phyloP scores from a whole-genome alignment of 2,113 vertebrate genomes.

The Heptranchias perlo region DNA sequence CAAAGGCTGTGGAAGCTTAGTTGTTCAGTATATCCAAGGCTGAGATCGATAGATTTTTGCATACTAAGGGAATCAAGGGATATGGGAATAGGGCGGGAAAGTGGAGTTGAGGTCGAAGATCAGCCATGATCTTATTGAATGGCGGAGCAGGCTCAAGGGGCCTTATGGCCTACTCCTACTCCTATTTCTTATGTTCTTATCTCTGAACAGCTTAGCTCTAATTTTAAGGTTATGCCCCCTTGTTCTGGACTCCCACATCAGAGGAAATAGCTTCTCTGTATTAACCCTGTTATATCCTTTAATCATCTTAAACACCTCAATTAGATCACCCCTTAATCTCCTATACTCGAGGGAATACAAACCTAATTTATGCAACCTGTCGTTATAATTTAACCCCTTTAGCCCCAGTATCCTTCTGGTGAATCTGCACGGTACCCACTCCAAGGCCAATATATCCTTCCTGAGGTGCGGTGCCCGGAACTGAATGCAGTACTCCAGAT shows the following conservation, averaged over 20 bases:
- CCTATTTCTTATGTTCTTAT: too few species aligned
- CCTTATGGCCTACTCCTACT: too few species aligned
- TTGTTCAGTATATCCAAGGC: too few species aligned
- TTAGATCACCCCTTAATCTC: not conserved
- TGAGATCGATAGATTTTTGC: too few species aligned
- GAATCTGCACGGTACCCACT: not conserved
- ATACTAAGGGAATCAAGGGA: too few species aligned
- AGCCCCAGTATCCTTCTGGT: not conserved
- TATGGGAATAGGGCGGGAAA: too few species aligned
- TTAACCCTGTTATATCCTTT: not conserved
- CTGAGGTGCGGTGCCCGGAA: not conserved
- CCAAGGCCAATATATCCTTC: not conserved
- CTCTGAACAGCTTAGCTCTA: not conserved
- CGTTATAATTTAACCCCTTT: not conserved
- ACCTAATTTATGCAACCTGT: not conserved
- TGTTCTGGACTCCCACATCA: not conserved
- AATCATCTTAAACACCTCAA: not conserved
- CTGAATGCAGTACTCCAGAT: not conserved
- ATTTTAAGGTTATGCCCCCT: not conserved
- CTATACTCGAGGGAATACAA: not conserved
- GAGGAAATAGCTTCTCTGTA: not conserved
- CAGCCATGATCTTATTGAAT: too few species aligned
- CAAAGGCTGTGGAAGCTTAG: too few species aligned
- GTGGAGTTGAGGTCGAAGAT: too few species aligned
- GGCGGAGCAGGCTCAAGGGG: too few species aligned